Evolutionary conservation across 1,140 invertebrate species (phyloP), one percentile per base, ranked within the genome.

Genomic region (Harpegnathos saltator): DNA sequence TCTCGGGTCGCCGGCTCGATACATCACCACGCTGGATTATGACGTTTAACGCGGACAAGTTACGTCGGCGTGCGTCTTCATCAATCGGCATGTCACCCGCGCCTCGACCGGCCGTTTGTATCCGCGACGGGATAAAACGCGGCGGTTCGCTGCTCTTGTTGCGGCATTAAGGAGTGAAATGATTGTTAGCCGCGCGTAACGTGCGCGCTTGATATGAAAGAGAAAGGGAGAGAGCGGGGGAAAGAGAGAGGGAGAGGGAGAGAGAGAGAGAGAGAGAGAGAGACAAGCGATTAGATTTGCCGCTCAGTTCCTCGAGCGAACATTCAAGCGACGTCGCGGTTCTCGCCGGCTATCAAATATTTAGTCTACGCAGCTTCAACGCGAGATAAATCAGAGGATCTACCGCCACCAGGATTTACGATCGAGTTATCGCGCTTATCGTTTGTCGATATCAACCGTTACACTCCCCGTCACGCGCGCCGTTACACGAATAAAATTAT

Each of bases 1-100:
- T 80, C 75, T 80, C 74, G 29, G 75, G 65, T 24, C 54, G 71
- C 72, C 33, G 48, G 80, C 38, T 80, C 82, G 85, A 84, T 87
- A 65, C 66, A 87, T 88, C 85, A 83, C 24, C 61, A 66, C 12
- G 75, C 56, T 63, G 58, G 54, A 58, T 89, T 89, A 88, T 65
- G 83, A 88, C 78, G 73, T 88, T 88, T 89, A 89, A 89, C 88
- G 77, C 77, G 75, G 83, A 56, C 77, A 72, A 78, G 75, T 88
- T 82, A 66, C 72, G 75, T 84, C 63, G 77, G 83, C 83, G 81
- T 85, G 84, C 58, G 78, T 89, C 87, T 89, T 89, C 87, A 88
- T 89, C 73, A 88, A 75, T 73, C 62, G 63, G 56, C 62, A 62
- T 75, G 78, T 82, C 71, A 69, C 71, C 63, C 62, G 69, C 38